A percentile compares a stretch with the other conserved stretches of the same genome.
phyloP scores from a whole-genome alignment of 2,888 invertebrate genomes.

The Diogma glabrata region DNA sequence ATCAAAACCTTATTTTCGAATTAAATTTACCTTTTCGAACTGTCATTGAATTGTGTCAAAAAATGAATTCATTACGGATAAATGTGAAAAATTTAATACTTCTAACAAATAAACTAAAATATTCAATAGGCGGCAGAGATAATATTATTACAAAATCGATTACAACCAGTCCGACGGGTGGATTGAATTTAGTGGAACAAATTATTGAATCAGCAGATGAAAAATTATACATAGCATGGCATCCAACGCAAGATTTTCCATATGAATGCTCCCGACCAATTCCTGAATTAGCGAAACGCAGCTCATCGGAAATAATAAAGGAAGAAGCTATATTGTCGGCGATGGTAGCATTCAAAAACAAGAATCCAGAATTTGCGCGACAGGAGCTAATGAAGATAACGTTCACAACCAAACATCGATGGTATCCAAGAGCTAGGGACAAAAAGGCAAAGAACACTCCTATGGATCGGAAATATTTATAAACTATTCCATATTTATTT shows the following conservation, averaged over 20 bases:
- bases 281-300: conserved; percentile 33
- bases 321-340: conserved; percentile 45
- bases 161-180: conserved; percentile 22
- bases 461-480: conserved; percentile 63
- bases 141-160: too few relatives aligned
- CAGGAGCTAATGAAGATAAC: conserved; percentile 65
- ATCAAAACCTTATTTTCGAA: too few relatives aligned
- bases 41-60: too few relatives aligned
- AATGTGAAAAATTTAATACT: background rate
- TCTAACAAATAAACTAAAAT: background rate
- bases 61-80: conserved; percentile 5
- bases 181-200: conserved; percentile 34
- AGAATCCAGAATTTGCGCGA: conserved; percentile 53
- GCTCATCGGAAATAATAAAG: conserved; percentile 41
- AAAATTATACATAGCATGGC: conserved; percentile 73
- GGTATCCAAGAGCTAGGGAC: conserved; percentile 65
- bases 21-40: too few relatives aligned
- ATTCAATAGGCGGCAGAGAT: too few relatives aligned
- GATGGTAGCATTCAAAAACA: conserved; percentile 51
- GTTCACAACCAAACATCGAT: conserved; percentile 67
- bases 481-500: conserved; percentile 24
- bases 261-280: conserved; percentile 70
- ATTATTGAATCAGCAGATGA: conserved; percentile 61
- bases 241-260: conserved; percentile 67
- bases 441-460: conserved; percentile 56